Evolutionary conservation across 2,797 vertebrate species (phyloP).

Genomic region (Scolopax rusticola): DNA sequence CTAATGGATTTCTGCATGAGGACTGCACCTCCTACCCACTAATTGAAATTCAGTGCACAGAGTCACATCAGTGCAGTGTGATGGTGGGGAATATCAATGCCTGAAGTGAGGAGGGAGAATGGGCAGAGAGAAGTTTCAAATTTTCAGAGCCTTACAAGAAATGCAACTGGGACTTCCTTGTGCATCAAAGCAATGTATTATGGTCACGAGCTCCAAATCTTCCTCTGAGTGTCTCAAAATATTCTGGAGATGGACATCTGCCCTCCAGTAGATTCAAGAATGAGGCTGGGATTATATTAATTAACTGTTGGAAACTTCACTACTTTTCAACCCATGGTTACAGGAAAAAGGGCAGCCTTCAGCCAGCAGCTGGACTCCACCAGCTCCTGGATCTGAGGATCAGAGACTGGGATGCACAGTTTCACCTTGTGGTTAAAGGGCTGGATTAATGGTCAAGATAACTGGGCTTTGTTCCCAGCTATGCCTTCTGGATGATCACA

Average conservation of each 20-base stretch:
- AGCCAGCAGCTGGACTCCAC: neutral
- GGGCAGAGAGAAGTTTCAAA: neutral
- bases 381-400: neutral
- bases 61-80: conserved; percentile 12
- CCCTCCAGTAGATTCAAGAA: neutral
- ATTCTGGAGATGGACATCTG: neutral
- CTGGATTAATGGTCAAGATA: neutral
- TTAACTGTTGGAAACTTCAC: neutral
- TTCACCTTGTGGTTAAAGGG: neutral
- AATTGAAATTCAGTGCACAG: conserved; percentile 63
- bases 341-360: neutral
- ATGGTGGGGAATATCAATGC: conserved; percentile 65
- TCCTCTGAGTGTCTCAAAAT: neutral
- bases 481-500: neutral
- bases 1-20: conserved; percentile 8
- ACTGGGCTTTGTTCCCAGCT: neutral
- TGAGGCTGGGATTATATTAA: neutral
- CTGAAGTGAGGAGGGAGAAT: neutral
- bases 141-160: neutral
- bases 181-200: neutral
- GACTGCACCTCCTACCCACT: conserved; percentile 3
- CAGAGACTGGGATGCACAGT: neutral
- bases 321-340: neutral
- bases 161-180: neutral
- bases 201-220: neutral